Conservation (phyloP, 2,888 invertebrate genomes). For the Margaritifera margaritifera region DNA sequence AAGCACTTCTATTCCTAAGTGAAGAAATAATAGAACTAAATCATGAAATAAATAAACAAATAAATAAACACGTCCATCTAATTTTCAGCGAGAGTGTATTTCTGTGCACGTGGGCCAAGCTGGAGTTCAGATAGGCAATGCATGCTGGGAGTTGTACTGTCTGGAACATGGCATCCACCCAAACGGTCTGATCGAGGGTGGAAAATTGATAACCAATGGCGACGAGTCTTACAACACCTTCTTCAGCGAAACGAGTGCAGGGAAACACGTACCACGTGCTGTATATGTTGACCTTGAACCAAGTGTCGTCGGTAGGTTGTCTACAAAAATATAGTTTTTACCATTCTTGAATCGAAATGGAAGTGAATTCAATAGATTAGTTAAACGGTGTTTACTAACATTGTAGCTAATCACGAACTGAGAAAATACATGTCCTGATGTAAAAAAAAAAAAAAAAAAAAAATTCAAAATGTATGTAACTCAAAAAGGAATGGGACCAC, state of each 20-base stretch:
- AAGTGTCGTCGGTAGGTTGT: conserved; percentile 88
- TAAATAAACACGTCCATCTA: not conserved
- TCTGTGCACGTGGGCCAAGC: conserved; percentile 76
- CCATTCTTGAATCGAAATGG: not conserved
- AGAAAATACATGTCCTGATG: too few relatives aligned
- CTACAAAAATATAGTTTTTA: not conserved
- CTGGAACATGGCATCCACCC: conserved; percentile 76
- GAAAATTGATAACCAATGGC: conserved; percentile 60
- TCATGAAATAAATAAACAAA: too few relatives aligned
- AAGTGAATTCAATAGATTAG: too few relatives aligned
- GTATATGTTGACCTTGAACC: conserved; percentile 94
- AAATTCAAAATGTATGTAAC: too few relatives aligned
- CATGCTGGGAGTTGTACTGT: conserved; percentile 78
- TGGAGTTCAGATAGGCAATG: conserved; percentile 68
- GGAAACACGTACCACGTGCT: conserved; percentile 83
- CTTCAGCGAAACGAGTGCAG: conserved; percentile 89
- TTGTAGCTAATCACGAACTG: too few relatives aligned
- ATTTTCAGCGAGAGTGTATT: conserved; percentile 74
- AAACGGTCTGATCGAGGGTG: conserved; percentile 63
- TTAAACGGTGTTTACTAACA: too few relatives aligned
- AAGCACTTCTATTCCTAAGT: too few relatives aligned
- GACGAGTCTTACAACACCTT: conserved; percentile 90
- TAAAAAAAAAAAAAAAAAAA: too few relatives aligned
- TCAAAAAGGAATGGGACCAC: too few relatives aligned
- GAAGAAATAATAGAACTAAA: too few relatives aligned